phyloP scores from a whole-genome alignment of 2,797 vertebrate species.

The Sebastes minor region DNA sequence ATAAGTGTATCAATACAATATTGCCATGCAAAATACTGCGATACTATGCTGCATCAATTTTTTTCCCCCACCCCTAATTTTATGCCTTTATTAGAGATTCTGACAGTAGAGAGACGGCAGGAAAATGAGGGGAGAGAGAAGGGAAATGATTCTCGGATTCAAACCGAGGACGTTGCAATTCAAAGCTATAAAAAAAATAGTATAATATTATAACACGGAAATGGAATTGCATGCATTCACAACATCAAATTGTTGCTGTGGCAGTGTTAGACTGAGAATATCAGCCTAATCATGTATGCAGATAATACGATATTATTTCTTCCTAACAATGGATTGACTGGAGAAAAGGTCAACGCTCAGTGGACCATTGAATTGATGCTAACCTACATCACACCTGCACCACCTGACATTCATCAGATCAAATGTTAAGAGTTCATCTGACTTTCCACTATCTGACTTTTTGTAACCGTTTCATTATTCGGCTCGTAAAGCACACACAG shows the following conservation, averaged over 20 bases:
- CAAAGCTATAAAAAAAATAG: not conserved
- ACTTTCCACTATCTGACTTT: not conserved
- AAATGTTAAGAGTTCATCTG: not conserved
- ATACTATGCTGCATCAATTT: no score
- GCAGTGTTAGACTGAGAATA: not conserved
- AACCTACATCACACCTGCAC: conserved; percentile 7
- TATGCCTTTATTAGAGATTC: no score
- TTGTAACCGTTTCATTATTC: no score
- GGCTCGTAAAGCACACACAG: not conserved
- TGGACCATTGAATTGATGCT: not conserved
- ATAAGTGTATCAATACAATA: no score
- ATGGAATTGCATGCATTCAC: not conserved
- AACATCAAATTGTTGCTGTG: not conserved
- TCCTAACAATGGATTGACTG: not conserved
- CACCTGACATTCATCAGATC: conserved; percentile 2
- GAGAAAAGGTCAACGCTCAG: conserved; percentile 22
- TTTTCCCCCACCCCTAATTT: no score
- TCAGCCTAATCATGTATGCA: not conserved
- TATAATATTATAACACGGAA: not conserved
- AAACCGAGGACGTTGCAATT: no score
- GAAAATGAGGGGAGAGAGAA: no score
- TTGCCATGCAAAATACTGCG: no score
- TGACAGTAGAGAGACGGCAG: no score
- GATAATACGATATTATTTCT: not conserved
- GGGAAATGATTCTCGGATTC: no score